Percentiles rank a stretch among this genome's conserved stretches.
Evolutionary conservation across 2,888 invertebrate genomes (phyloP).

Genomic region (Oscheius sp.): DNA sequence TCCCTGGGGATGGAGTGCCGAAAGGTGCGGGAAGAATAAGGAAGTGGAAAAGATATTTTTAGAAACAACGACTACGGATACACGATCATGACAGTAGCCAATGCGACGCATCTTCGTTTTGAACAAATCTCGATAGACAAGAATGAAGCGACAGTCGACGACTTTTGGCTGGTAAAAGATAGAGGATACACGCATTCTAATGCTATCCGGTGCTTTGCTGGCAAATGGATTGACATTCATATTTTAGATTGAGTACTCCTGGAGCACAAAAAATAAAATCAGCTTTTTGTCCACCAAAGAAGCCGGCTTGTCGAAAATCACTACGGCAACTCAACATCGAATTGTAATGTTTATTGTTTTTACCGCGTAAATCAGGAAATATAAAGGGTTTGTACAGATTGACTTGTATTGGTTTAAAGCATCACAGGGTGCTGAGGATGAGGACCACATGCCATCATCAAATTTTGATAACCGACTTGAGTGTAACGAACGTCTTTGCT

Average conservation of each 20-base stretch:
- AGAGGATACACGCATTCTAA: constrained; percentile 38
- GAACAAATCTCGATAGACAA: constrained; percentile 82
- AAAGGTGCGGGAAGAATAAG: constrained; percentile 34
- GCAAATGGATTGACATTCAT: not conserved
- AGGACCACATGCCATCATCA: constrained; percentile 45
- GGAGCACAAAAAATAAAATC: constrained; percentile 38
- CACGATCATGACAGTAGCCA: constrained; percentile 82
- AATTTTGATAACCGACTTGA: constrained; percentile 52
- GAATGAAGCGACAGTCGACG: constrained; percentile 74
- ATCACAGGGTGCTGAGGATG: constrained; percentile 23
- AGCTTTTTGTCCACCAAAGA: constrained; percentile 43
- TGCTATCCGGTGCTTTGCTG: constrained; percentile 32
- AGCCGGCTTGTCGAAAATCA: constrained; percentile 45
- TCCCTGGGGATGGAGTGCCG: constrained; percentile 60
- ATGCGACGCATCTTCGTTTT: constrained; percentile 86
- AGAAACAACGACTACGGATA: constrained; percentile 86
- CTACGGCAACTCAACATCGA: constrained; percentile 48
- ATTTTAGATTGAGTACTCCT: constrained; percentile 27
- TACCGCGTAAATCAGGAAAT: constrained; percentile 8
- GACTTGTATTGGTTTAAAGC: not conserved
- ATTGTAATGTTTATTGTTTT: constrained; percentile 33
- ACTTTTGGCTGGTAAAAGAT: constrained; percentile 69
- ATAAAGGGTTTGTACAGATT: not conserved
- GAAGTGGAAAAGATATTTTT: constrained; percentile 6
- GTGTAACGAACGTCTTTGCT: constrained; percentile 19